These are phyloP conservation scores for Spilosoma lubricipeda DNA, from an alignment of 2,888 invertebrate species.

Conservation along the genomic window DNA sequence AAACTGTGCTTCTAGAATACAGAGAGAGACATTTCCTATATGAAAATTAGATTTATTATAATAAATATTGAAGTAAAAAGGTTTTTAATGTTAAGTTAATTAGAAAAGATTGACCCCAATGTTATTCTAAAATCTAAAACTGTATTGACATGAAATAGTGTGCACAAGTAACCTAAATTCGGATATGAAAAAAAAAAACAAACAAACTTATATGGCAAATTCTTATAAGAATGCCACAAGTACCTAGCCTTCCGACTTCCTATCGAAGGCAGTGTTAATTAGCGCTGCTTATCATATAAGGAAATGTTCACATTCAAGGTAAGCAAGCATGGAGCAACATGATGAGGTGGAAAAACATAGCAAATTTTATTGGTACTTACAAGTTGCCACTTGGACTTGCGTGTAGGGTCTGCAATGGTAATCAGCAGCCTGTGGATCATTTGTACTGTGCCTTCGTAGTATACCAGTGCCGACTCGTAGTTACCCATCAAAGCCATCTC, in stretches of 20 bases:
- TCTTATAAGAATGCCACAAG: conserved; percentile 57
- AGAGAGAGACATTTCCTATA: background rate
- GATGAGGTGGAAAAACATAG: conserved; percentile 9
- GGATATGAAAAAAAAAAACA: conserved; percentile 43
- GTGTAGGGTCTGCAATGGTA: conserved; percentile 92
- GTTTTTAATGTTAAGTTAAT: background rate
- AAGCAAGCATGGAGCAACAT: conserved; percentile 56
- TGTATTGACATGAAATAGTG: background rate
- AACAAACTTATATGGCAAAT: conserved; percentile 52
- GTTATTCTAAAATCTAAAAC: background rate
- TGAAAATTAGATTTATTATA: background rate
- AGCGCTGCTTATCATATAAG: conserved; percentile 76
- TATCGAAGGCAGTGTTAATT: conserved; percentile 72
- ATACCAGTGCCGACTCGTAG: conserved; percentile 97
- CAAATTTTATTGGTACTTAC: conserved; percentile 80
- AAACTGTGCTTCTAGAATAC: background rate
- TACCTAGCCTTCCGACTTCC: conserved; percentile 79
- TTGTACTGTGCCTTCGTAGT: conserved; percentile 97
- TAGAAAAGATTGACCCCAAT: background rate
- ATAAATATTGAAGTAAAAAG: background rate
- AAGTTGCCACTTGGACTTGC: conserved; percentile 96
- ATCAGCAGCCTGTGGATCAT: conserved; percentile 94
- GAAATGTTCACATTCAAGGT: conserved; percentile 79
- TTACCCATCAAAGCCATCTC: conserved; percentile 98
- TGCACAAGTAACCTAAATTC: conserved; percentile 24